A percentile compares a stretch with the other conserved stretches of the same genome.
Conservation (phyloP, 2,113 vertebrate genomes). For the Nematolebias whitei region DNA sequence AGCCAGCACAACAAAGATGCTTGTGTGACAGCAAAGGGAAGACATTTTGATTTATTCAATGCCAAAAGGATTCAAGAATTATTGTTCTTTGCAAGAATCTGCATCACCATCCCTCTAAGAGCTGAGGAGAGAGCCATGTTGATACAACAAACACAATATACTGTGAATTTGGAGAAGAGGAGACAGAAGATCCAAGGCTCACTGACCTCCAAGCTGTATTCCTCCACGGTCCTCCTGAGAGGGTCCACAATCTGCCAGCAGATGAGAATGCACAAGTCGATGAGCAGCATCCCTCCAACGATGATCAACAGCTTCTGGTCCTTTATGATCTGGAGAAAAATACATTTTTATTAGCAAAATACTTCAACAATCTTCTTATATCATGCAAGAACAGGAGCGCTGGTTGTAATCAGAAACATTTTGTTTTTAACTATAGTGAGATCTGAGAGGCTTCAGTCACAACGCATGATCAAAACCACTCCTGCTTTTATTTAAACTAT, state of each 20-base stretch:
- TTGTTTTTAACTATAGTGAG: conserved; percentile 13
- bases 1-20: conserved; percentile 61
- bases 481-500: conserved; percentile 36
- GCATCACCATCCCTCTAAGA: conserved; percentile 22
- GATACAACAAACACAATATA: conserved; percentile 8
- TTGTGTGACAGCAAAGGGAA: conserved; percentile 20
- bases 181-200: not conserved
- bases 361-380: conserved; percentile 30
- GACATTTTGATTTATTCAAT: conserved; percentile 43
- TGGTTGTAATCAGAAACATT: conserved; percentile 19
- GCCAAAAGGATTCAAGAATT: not conserved
- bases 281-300: conserved; percentile 97
- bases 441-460: conserved; percentile 19
- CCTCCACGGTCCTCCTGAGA: conserved; percentile 94
- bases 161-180: not conserved
- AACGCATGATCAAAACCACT: conserved; percentile 15
- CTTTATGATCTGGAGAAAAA: conserved; percentile 92
- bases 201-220: conserved; percentile 97
- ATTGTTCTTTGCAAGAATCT: conserved; percentile 12
- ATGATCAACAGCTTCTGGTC: conserved; percentile 99
- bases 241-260: conserved; percentile 99
- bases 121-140: conserved; percentile 12
- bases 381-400: conserved; percentile 10
- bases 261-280: conserved; percentile 98
- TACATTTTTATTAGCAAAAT: conserved; percentile 25